These are phyloP conservation scores for Microplitis mediator DNA, from an alignment of 1,140 invertebrate species.

Conservation along the genomic window DNA sequence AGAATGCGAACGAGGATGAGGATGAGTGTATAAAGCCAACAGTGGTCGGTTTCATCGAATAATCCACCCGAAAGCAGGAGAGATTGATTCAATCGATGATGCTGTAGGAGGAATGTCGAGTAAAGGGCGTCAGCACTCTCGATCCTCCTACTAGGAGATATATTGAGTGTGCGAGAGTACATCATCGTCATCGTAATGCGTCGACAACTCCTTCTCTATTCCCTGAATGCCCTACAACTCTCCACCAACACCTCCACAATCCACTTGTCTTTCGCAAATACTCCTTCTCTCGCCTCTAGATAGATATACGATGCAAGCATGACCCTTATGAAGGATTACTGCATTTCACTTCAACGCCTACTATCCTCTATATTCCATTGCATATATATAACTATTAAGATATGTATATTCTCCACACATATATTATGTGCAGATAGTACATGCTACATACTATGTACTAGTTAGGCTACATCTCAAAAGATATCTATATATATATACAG, in stretches of 20 bases:
- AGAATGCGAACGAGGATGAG: too few relatives aligned
- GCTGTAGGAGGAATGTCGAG: background rate
- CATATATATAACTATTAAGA: too few relatives aligned
- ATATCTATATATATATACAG: background rate
- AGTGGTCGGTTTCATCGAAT: slow-evolving; percentile 4
- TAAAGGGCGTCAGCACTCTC: background rate
- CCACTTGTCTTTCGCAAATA: background rate
- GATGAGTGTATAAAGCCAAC: background rate
- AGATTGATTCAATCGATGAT: slow-evolving; percentile 19
- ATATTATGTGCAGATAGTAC: too few relatives aligned
- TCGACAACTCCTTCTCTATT: background rate
- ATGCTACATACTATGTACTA: too few relatives aligned
- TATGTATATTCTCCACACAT: too few relatives aligned
- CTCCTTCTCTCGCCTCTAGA: background rate
- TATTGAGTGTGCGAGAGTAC: background rate
- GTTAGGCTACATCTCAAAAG: too few relatives aligned
- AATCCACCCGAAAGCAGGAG: background rate
- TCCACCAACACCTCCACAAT: slow-evolving; percentile 15
- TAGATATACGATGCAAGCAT: too few relatives aligned
- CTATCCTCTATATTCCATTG: too few relatives aligned
- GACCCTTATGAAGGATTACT: too few relatives aligned
- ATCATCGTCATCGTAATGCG: slow-evolving; percentile 6
- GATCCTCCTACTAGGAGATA: background rate
- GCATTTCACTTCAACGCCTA: too few relatives aligned
- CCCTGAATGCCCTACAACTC: background rate